phyloP scores from a whole-genome alignment of 2,888 invertebrate genomes.

The Conops quadrifasciatus region DNA sequence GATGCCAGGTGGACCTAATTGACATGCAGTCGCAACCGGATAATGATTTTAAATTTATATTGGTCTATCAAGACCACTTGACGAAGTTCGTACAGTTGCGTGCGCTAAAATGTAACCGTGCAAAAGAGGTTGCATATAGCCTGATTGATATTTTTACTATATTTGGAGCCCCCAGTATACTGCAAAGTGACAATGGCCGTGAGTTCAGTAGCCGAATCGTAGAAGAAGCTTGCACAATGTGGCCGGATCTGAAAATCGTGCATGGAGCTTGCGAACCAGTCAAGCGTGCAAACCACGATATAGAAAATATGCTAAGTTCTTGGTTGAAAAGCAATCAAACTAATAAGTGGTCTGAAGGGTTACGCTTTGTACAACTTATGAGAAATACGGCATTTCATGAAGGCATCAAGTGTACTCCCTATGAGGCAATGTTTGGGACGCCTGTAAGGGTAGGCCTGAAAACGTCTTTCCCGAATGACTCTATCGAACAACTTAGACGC shows the following conservation, averaged over 20 bases:
- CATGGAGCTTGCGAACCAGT: conserved; percentile 48
- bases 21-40: conserved; percentile 25
- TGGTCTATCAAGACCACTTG: conserved; percentile 31
- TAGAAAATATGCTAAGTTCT: conserved; percentile 55
- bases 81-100: conserved; percentile 31
- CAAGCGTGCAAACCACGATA: conserved; percentile 58
- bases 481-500: neutral
- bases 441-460: conserved; percentile 39
- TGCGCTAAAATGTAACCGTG: conserved; percentile 17
- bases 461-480: conserved; percentile 38
- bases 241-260: conserved; percentile 35
- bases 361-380: conserved; percentile 51
- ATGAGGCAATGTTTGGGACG: conserved; percentile 58
- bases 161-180: conserved; percentile 42
- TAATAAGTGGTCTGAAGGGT: conserved; percentile 52
- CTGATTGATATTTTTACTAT: conserved; percentile 43
- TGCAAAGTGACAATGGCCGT: conserved; percentile 45
- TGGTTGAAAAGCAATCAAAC: conserved; percentile 54
- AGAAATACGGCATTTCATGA: conserved; percentile 60
- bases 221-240: conserved; percentile 43
- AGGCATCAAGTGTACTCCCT: conserved; percentile 57
- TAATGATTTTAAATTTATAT: conserved; percentile 24
- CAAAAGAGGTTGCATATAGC: neutral
- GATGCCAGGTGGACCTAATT: conserved; percentile 27
- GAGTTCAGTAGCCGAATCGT: conserved; percentile 44